These are phyloP conservation scores for Ochropacha duplaris DNA, from an alignment of 2,888 invertebrate species.

Conservation along the genomic window DNA sequence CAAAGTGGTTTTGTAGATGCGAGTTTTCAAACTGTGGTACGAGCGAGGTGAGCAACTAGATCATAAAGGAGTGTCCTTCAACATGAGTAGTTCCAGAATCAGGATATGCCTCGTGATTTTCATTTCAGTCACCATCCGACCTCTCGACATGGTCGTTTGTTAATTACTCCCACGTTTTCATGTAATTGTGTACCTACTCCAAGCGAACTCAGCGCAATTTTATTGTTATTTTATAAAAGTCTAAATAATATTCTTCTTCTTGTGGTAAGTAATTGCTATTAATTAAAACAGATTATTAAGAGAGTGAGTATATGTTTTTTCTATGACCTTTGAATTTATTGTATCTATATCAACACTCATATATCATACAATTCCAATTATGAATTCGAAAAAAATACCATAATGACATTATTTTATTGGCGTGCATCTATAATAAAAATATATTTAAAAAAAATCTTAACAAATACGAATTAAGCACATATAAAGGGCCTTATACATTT, in stretches of 20 bases:
- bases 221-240: neutral
- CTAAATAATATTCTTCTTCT: neutral
- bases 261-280: neutral
- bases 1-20: conserved; percentile 21
- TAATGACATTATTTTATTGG: too few relatives aligned
- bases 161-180: conserved; percentile 33
- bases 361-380: too few relatives aligned
- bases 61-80: conserved; percentile 77
- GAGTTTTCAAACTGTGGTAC: conserved; percentile 11
- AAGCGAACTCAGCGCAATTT: neutral
- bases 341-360: too few relatives aligned
- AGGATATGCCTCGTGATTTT: conserved; percentile 65
- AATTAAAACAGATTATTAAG: too few relatives aligned
- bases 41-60: conserved; percentile 71
- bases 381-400: too few relatives aligned
- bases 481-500: too few relatives aligned
- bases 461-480: too few relatives aligned
- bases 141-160: conserved; percentile 46
- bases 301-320: too few relatives aligned
- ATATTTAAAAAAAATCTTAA: too few relatives aligned
- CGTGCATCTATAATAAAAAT: too few relatives aligned
- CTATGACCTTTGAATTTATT: too few relatives aligned
- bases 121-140: conserved; percentile 64
- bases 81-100: conserved; percentile 51
- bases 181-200: neutral